phyloP scores from a whole-genome alignment of 2,797 vertebrate genomes.

The Poeciliopsis paucimaculata region DNA sequence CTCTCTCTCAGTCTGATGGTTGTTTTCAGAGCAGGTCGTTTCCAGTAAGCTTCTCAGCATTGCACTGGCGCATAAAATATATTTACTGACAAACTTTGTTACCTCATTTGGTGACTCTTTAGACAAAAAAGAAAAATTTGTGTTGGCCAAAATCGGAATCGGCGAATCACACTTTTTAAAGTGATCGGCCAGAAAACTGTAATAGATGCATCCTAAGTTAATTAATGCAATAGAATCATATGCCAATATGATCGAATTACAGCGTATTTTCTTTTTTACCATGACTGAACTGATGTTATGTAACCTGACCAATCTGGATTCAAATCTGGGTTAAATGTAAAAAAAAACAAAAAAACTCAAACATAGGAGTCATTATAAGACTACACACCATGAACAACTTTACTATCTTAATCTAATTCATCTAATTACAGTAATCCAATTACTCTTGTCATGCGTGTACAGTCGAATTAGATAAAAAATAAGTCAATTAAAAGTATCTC shows the following conservation, averaged over 20 bases:
- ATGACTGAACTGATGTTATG: neutral
- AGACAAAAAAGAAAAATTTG: too few relatives aligned
- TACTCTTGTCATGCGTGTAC: slow-evolving; percentile 1
- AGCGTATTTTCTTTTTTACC: neutral
- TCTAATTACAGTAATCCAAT: slow-evolving; percentile 10
- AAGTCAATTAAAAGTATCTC: neutral
- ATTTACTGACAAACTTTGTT: too few relatives aligned
- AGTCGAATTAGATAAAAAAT: neutral
- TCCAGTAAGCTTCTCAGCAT: too few relatives aligned
- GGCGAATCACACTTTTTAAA: too few relatives aligned
- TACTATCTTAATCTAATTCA: slow-evolving; percentile 1
- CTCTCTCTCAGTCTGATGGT: too few relatives aligned
- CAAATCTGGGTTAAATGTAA: neutral
- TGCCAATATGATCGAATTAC: neutral
- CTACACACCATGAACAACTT: slow-evolving; percentile 1
- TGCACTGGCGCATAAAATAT: too few relatives aligned
- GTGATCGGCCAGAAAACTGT: too few relatives aligned
- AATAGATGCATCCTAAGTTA: too few relatives aligned
- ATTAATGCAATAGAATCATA: neutral
- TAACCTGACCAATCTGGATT: neutral
- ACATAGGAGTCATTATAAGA: neutral
- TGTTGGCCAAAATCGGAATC: too few relatives aligned
- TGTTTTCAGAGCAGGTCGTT: too few relatives aligned
- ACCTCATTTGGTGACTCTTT: too few relatives aligned
- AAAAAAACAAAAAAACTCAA: neutral